These are phyloP conservation scores for Diploptera punctata DNA, from an alignment of 2,888 invertebrate genomes.

Conservation along the genomic window DNA sequence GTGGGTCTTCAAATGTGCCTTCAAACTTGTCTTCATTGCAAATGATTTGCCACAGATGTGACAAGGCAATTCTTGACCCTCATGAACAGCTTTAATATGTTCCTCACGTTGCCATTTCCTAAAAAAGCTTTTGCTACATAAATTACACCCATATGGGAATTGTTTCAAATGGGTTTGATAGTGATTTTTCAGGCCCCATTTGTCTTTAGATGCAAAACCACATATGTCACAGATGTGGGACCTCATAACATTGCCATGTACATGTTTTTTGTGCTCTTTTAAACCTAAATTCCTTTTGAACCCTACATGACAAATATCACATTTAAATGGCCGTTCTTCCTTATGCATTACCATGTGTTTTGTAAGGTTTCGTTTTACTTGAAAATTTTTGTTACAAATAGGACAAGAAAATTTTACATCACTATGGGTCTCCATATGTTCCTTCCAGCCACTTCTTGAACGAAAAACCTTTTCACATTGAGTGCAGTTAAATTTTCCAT, in stretches of 20 bases:
- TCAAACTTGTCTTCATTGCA: constrained; percentile 61
- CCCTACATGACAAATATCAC: constrained; percentile 57
- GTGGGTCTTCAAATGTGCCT: constrained; percentile 59
- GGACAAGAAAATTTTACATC: too few relatives aligned
- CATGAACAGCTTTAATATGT: constrained; percentile 44
- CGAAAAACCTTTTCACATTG: too few relatives aligned
- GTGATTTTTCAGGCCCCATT: constrained; percentile 34
- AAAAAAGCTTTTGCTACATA: constrained; percentile 36
- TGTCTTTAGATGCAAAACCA: constrained; percentile 42
- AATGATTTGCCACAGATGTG: constrained; percentile 57
- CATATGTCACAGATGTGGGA: constrained; percentile 52
- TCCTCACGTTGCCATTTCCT: constrained; percentile 26
- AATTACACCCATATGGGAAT: constrained; percentile 29
- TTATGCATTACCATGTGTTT: constrained; percentile 64
- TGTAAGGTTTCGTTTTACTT: not conserved
- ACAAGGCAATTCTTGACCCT: constrained; percentile 55
- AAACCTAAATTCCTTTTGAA: constrained; percentile 46
- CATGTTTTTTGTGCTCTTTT: constrained; percentile 35
- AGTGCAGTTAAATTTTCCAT: too few relatives aligned
- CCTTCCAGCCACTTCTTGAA: too few relatives aligned
- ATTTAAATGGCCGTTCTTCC: constrained; percentile 57
- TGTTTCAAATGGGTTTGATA: constrained; percentile 33
- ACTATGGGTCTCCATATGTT: too few relatives aligned
- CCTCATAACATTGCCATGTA: constrained; percentile 50
- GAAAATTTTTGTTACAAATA: not conserved